A percentile compares a stretch with the other conserved stretches of the same genome.
Conservation (phyloP, 2,888 invertebrate genomes). For the Gryllus longicercus region DNA sequence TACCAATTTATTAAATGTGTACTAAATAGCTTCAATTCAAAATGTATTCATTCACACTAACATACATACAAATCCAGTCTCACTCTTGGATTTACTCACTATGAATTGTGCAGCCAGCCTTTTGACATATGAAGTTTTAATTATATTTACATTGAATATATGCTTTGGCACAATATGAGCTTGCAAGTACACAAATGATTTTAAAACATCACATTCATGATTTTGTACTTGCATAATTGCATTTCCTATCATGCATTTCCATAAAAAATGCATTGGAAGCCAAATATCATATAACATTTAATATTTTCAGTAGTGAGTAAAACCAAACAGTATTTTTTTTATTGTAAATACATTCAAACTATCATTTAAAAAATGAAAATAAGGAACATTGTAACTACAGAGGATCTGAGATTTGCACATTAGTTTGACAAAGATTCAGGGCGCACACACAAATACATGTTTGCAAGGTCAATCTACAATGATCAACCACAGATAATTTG, state of each 20-base stretch:
- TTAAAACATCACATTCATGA: constrained; percentile 1
- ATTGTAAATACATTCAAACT: background rate
- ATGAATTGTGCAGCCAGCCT: background rate
- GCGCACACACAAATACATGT: constrained; percentile 23
- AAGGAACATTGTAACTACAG: constrained; percentile 17
- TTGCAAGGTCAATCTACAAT: constrained; percentile 25
- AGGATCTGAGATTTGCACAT: constrained; percentile 17
- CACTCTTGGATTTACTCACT: constrained; percentile 21
- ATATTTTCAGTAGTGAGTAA: background rate
- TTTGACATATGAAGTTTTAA: background rate
- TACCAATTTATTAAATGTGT: constrained; percentile 23
- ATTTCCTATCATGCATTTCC: background rate
- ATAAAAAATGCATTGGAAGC: background rate
- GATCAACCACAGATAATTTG: background rate
- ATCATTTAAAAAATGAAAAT: constrained; percentile 8
- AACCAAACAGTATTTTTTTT: background rate
- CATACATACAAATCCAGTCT: constrained; percentile 11
- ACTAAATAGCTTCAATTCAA: constrained; percentile 26
- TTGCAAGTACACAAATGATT: background rate
- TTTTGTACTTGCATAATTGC: constrained; percentile 6
- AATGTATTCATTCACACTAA: constrained; percentile 2
- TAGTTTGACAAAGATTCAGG: constrained; percentile 18
- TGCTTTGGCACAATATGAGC: constrained; percentile 20
- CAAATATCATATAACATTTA: background rate
- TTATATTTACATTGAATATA: background rate